Percentiles rank a stretch among this genome's conserved stretches.
Evolutionary conservation across 30 jellyfish, hydroid and myxozoan genomes (phyloP).

Genomic region (Cassiopea andromeda): DNA sequence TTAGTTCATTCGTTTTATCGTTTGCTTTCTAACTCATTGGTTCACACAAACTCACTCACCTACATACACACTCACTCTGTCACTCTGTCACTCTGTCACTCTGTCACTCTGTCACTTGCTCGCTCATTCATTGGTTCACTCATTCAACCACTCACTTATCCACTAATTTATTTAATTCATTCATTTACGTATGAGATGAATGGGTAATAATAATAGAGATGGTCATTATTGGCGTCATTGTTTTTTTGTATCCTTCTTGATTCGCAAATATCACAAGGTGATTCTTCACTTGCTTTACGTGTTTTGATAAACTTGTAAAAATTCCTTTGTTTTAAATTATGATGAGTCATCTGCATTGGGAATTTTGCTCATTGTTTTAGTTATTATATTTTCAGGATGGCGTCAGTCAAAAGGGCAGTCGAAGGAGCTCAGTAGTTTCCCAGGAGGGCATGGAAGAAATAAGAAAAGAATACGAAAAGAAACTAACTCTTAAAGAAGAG

Average conservation of each 20-base stretch:
- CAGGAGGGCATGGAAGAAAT: slow-evolving; percentile 75
- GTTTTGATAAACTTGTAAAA: too few relatives aligned
- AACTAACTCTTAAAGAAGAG: slow-evolving; percentile 54
- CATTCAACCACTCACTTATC: not conserved
- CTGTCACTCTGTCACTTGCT: not conserved
- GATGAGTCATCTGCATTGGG: too few relatives aligned
- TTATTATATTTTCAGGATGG: slow-evolving; percentile 27
- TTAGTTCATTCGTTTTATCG: not conserved
- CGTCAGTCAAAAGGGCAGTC: slow-evolving; percentile 50
- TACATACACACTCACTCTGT: not conserved
- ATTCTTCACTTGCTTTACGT: too few relatives aligned
- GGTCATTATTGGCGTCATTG: too few relatives aligned
- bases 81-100: not conserved
- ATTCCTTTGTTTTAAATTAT: too few relatives aligned
- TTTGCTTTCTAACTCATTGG: not conserved
- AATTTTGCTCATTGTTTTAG: too few relatives aligned
- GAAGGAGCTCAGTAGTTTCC: slow-evolving; percentile 64
- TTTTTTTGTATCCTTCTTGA: too few relatives aligned
- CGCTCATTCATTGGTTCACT: not conserved
- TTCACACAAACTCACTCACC: not conserved
- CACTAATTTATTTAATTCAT: not conserved
- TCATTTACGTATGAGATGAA: not conserved
- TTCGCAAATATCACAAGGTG: too few relatives aligned
- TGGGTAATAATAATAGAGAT: too few relatives aligned
- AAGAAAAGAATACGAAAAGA: slow-evolving; percentile 73